Evolutionary conservation across 2,797 vertebrate genomes (phyloP).

Genomic region (Sebastes nivosus): DNA sequence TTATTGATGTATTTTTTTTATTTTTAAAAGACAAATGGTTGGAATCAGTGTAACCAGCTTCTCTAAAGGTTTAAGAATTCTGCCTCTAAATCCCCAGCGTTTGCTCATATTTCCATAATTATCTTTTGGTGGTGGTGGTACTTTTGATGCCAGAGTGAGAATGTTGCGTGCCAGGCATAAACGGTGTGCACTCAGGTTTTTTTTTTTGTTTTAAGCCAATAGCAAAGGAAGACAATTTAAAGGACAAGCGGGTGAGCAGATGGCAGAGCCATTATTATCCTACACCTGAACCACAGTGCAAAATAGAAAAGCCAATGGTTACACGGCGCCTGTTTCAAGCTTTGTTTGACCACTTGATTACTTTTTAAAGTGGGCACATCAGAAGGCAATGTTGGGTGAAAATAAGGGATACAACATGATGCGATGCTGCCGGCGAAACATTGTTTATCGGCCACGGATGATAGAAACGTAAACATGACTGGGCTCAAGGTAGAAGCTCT

Average conservation of each 20-base stretch:
- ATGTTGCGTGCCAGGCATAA: neutral
- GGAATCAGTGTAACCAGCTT: neutral
- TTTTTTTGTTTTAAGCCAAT: slow-evolving; percentile 30
- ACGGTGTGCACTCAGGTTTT: neutral
- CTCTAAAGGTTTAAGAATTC: neutral
- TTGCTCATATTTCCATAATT: slow-evolving; percentile 21
- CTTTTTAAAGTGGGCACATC: slow-evolving; percentile 73
- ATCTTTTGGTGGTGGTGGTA: neutral
- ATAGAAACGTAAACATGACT: slow-evolving; percentile 28
- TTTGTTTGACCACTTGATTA: slow-evolving; percentile 73
- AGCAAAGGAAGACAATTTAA: slow-evolving; percentile 52
- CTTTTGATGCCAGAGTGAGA: neutral
- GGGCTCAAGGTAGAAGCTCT: neutral
- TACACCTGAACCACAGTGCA: slow-evolving; percentile 52
- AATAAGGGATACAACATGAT: slow-evolving; percentile 56
- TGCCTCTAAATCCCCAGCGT: neutral
- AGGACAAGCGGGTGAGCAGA: slow-evolving; percentile 63
- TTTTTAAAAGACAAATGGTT: neutral
- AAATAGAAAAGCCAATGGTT: slow-evolving; percentile 60
- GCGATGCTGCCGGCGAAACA: slow-evolving; percentile 32
- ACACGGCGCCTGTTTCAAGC: slow-evolving; percentile 38
- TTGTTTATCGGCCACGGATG: slow-evolving; percentile 44
- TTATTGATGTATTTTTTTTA: neutral
- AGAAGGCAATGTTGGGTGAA: slow-evolving; percentile 62
- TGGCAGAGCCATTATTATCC: slow-evolving; percentile 64